Conservation (phyloP, 1,140 invertebrate species). For the Zeugodacus cucurbitae region DNA sequence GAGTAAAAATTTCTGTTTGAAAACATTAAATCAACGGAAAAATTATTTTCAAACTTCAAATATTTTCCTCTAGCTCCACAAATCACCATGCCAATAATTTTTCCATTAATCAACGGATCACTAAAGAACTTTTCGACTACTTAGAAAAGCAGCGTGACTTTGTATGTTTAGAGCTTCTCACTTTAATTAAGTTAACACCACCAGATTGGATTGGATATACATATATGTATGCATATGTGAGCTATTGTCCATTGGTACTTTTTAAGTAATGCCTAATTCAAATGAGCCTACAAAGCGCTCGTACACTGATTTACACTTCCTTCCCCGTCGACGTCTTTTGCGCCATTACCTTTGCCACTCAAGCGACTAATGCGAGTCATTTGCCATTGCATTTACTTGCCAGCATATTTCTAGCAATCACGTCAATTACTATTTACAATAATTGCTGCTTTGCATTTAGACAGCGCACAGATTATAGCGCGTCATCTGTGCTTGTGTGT, state of each 20-base stretch:
- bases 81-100: too few relatives aligned
- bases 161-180: too few relatives aligned
- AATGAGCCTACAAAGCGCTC: background rate
- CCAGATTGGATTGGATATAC: background rate
- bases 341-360: background rate
- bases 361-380: background rate
- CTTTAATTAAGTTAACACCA: background rate
- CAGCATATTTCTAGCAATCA: slow-evolving; percentile 29
- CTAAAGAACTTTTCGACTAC: too few relatives aligned
- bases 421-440: slow-evolving; percentile 31
- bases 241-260: too few relatives aligned
- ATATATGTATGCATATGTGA: background rate
- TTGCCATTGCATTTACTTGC: background rate
- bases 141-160: too few relatives aligned
- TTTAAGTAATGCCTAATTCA: background rate
- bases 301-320: background rate
- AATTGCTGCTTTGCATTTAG: slow-evolving; percentile 20
- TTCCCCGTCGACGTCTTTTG: background rate
- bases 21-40: too few relatives aligned
- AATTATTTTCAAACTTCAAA: too few relatives aligned
- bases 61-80: too few relatives aligned
- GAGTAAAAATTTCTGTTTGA: too few relatives aligned
- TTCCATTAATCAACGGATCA: too few relatives aligned
- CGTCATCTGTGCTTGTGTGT: background rate
- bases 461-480: background rate